Evolutionary conservation across 2,797 vertebrate species (phyloP).

Genomic region (Spondyliosoma cantharus): DNA sequence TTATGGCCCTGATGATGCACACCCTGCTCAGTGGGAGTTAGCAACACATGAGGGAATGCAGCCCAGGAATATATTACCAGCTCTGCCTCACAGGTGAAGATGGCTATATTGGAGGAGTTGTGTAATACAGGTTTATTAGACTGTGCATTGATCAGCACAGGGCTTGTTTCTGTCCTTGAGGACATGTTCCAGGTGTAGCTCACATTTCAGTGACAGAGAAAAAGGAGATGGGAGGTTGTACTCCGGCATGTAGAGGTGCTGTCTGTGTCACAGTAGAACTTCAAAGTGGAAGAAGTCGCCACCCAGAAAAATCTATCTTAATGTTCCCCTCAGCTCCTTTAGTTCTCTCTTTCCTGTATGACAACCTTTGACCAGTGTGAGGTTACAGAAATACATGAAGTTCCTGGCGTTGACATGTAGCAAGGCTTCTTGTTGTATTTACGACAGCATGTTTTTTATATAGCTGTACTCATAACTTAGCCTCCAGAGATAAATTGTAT

Average conservation of each 20-base stretch:
- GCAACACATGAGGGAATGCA: slow-evolving; percentile 72
- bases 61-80: slow-evolving; percentile 71
- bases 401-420: slow-evolving; percentile 15
- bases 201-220: slow-evolving; percentile 54
- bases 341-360: background rate
- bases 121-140: slow-evolving; percentile 80
- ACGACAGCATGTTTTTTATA: slow-evolving; percentile 8
- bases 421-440: background rate
- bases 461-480: background rate
- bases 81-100: slow-evolving; percentile 73
- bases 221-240: slow-evolving; percentile 34
- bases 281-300: slow-evolving; percentile 24
- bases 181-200: slow-evolving; percentile 68
- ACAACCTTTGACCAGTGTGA: slow-evolving; percentile 13
- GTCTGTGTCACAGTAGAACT: slow-evolving; percentile 30
- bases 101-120: slow-evolving; percentile 65
- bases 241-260: slow-evolving; percentile 26
- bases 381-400: slow-evolving; percentile 1
- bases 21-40: slow-evolving; percentile 62
- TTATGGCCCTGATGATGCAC: slow-evolving; percentile 78
- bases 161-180: slow-evolving; percentile 69
- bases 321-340: slow-evolving; percentile 25
- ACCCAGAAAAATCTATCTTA: slow-evolving; percentile 15
- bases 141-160: slow-evolving; percentile 67
- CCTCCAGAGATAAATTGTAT: slow-evolving; percentile 16